Evolutionary conservation across 1,140 invertebrate species (phyloP).

Genomic region (Carposina sasakii): DNA sequence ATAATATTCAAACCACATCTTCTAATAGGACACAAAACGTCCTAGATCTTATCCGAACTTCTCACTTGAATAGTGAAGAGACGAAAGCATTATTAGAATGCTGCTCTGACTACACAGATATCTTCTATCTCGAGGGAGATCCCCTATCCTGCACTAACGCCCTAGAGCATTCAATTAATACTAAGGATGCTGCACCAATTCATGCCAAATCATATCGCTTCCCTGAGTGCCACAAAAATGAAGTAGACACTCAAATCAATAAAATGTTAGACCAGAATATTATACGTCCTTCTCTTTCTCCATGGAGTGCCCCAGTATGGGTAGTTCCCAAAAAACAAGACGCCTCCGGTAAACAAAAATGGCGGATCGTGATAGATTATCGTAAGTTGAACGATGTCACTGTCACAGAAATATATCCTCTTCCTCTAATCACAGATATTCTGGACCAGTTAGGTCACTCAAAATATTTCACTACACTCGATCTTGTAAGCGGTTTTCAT

Average conservation of each 20-base stretch:
- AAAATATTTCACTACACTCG: slow-evolving; percentile 39
- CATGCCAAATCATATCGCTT: slow-evolving; percentile 25
- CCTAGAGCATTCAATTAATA: slow-evolving; percentile 23
- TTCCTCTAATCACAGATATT: slow-evolving; percentile 66
- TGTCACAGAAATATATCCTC: slow-evolving; percentile 62
- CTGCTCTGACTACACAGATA: slow-evolving; percentile 16
- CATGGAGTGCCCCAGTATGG: slow-evolving; percentile 48
- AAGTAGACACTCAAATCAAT: slow-evolving; percentile 51
- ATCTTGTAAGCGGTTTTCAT: slow-evolving; percentile 44
- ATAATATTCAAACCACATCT: too few species aligned
- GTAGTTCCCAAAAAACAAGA: slow-evolving; percentile 56
- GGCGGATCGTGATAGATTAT: slow-evolving; percentile 52
- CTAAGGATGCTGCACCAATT: slow-evolving; percentile 21
- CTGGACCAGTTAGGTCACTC: slow-evolving; percentile 38
- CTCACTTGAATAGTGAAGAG: slow-evolving; percentile 23
- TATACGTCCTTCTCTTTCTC: slow-evolving; percentile 41
- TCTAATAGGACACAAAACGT: background rate
- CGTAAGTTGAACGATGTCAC: slow-evolving; percentile 49
- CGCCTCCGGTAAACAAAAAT: slow-evolving; percentile 49
- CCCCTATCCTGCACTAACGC: slow-evolving; percentile 21
- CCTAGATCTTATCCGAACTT: slow-evolving; percentile 13
- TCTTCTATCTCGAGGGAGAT: slow-evolving; percentile 22
- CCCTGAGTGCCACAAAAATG: slow-evolving; percentile 43
- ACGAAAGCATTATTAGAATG: slow-evolving; percentile 19
- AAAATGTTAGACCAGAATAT: slow-evolving; percentile 56